Conservation (phyloP, 2,888 invertebrate genomes). For the Merodon equestris region DNA sequence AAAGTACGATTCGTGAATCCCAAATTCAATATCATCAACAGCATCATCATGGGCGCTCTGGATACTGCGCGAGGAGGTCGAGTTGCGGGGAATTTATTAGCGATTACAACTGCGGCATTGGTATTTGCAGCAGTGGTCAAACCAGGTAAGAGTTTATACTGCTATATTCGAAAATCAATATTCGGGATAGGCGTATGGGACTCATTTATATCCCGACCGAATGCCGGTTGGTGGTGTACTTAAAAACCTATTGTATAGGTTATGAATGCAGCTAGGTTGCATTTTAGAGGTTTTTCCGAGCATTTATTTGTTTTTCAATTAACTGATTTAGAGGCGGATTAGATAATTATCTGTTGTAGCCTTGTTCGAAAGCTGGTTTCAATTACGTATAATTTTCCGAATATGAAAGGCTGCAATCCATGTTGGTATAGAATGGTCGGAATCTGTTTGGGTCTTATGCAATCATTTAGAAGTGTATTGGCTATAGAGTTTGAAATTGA, state of each 20-base stretch:
- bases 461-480: too few relatives aligned
- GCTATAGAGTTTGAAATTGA: too few relatives aligned
- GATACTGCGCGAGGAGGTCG: constrained; percentile 5
- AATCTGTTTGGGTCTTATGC: too few relatives aligned
- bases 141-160: constrained; percentile 52
- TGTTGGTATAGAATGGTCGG: too few relatives aligned
- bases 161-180: constrained; percentile 36
- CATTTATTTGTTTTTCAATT: constrained; percentile 65
- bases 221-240: too few relatives aligned
- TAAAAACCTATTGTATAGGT: too few relatives aligned
- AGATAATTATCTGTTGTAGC: constrained; percentile 63
- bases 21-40: too few relatives aligned
- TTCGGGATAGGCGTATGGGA: not conserved
- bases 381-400: constrained; percentile 29
- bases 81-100: constrained; percentile 48
- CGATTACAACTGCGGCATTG: constrained; percentile 53
- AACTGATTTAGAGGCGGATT: constrained; percentile 63
- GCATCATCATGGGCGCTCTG: constrained; percentile 36
- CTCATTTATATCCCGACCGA: too few relatives aligned
- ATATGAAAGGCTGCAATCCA: too few relatives aligned
- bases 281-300: constrained; percentile 34
- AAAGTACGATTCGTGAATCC: constrained; percentile 8
- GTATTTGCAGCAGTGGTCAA: constrained; percentile 62
- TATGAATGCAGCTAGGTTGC: not conserved
- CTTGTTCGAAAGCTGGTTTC: constrained; percentile 44